phyloP scores from a whole-genome alignment of 2,113 vertebrate genomes.

The Rhinopomastus cyanomelas region DNA sequence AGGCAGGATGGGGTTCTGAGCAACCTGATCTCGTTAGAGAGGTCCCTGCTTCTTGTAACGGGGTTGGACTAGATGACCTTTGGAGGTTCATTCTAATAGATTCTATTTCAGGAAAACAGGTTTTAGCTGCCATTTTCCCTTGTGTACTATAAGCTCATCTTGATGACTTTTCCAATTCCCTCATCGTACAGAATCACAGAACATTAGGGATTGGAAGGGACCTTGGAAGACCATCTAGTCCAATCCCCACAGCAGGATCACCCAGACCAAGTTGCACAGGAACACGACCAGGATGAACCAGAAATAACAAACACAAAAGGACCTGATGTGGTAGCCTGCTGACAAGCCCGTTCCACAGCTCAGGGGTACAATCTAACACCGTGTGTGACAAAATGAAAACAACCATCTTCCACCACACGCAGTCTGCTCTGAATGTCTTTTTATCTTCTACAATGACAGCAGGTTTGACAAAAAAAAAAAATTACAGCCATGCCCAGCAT shows the following conservation, averaged over 20 bases:
- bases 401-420: not conserved
- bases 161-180: not conserved
- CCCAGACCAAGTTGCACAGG: no score
- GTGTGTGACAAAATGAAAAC: not conserved
- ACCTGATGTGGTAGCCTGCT: not conserved
- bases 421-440: not conserved
- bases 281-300: no score
- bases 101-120: not conserved
- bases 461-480: not conserved
- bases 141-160: rapidly evolving
- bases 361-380: not conserved
- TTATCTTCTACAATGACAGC: not conserved
- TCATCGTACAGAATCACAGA: no score
- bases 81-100: no score
- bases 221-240: no score
- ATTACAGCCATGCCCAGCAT: conserved; percentile 12
- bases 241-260: no score
- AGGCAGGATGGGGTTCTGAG: no score
- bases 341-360: not conserved
- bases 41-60: no score
- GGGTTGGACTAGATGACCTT: no score
- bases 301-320: not conserved
- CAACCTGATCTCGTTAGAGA: no score
- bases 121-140: not conserved
- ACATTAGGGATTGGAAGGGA: no score